A percentile compares a stretch with the other conserved stretches of the same genome.
phyloP scores from a whole-genome alignment of 1,140 invertebrate species.

The Metopolophium dirhodum region DNA sequence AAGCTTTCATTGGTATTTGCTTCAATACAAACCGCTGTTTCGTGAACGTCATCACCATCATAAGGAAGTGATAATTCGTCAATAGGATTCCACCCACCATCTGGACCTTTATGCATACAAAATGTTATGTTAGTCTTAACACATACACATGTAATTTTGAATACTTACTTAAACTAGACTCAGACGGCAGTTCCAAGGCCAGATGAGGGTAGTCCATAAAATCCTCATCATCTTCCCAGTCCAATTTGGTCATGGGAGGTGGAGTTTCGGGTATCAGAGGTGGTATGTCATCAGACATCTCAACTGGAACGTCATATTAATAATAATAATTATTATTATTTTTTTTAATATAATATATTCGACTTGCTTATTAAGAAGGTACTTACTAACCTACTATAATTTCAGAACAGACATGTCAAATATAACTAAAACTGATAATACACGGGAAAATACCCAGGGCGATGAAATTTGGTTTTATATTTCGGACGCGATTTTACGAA shows the following conservation, averaged over 20 bases:
- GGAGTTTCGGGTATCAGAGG: constrained; percentile 32
- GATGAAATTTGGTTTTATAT: not conserved
- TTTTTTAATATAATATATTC: not conserved
- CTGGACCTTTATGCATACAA: constrained; percentile 9
- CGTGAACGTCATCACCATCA: not conserved
- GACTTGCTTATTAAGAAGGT: not conserved
- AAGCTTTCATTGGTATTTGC: not conserved
- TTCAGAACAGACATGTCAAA: not conserved
- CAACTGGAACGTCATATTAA: not conserved
- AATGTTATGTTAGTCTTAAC: not conserved
- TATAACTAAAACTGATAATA: not conserved
- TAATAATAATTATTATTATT: not conserved
- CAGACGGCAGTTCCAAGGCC: constrained; percentile 42
- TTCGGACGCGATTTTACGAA: not conserved
- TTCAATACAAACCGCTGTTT: not conserved
- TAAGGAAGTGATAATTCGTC: constrained; percentile 28
- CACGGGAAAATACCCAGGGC: not conserved
- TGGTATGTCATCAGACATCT: constrained; percentile 40
- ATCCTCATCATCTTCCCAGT: constrained; percentile 49
- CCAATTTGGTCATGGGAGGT: constrained; percentile 47
- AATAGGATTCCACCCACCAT: constrained; percentile 43
- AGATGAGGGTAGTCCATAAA: constrained; percentile 38
- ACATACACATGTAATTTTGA: not conserved
- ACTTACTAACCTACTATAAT: not conserved
- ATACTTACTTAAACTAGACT: constrained; percentile 49